Evolutionary conservation across 2,888 invertebrate genomes (phyloP).

Genomic region (Panorpa germanica): DNA sequence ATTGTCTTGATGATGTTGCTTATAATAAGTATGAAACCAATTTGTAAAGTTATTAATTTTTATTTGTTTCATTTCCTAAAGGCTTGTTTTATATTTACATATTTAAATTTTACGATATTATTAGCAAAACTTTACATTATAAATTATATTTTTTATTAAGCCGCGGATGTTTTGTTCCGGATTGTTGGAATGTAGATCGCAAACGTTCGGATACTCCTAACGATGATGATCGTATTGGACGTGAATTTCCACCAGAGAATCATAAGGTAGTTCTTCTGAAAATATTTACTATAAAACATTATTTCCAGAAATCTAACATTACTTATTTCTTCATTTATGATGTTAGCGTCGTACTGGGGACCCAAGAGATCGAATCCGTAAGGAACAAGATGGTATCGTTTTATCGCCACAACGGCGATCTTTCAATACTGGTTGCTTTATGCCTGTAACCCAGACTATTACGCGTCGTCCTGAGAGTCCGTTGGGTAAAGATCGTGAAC

Average conservation of each 20-base stretch:
- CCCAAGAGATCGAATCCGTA: slow-evolving; percentile 58
- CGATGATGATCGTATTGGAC: slow-evolving; percentile 35
- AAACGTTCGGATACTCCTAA: slow-evolving; percentile 39
- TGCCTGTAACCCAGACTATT: slow-evolving; percentile 17
- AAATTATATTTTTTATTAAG: slow-evolving; percentile 8
- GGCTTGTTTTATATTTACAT: slow-evolving; percentile 6
- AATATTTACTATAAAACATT: slow-evolving; percentile 6
- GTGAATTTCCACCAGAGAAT: slow-evolving; percentile 30
- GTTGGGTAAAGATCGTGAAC: slow-evolving; percentile 11
- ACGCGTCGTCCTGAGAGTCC: slow-evolving; percentile 12
- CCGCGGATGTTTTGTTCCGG: slow-evolving; percentile 5
- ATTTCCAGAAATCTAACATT: no score
- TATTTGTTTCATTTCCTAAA: slow-evolving; percentile 1
- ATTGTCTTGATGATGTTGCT: slow-evolving; percentile 36
- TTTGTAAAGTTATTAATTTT: no score
- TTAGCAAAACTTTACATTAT: neutral
- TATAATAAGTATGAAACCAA: slow-evolving; percentile 37
- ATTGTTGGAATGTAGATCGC: slow-evolving; percentile 11
- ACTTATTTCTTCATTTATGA: slow-evolving; percentile 16
- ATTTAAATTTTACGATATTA: no score
- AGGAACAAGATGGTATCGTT: slow-evolving; percentile 69
- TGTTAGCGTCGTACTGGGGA: slow-evolving; percentile 37
- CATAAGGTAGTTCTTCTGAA: slow-evolving; percentile 26
- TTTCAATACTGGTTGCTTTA: slow-evolving; percentile 75
- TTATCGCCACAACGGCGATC: slow-evolving; percentile 72